Base-by-base conservation (phyloP, 2,888 invertebrate species). In the Pollenia labialis region DNA sequence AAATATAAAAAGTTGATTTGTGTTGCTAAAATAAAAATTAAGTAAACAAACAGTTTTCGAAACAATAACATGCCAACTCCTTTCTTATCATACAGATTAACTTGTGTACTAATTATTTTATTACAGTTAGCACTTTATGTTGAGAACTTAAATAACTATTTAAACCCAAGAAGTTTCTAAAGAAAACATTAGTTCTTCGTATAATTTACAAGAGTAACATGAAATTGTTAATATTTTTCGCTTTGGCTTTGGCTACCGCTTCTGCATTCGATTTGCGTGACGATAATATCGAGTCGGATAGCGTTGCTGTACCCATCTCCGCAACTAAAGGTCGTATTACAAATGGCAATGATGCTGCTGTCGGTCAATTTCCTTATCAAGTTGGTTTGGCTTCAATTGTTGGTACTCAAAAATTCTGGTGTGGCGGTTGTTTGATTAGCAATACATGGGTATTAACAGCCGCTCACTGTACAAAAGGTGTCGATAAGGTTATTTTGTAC, bases 341-440 rank as follows among this genome's bases (percentile, higher is more conserved):
- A 66, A 89, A 90, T 77, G 91, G 91, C 4, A 60, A 89, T 46
- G 58, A 76, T 2, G 90, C 91, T 0, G 1, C 42, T 0, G 56
- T 81, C 4, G 89, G 89, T 0, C 89, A 90, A 64, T 89, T 90
- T 8, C 90, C 91, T 1, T 91, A 91, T 46, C 92, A 92, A 84
- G 92, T 89, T 14, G 91, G 90, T 68, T 89, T 23, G 0, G 23
- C 8, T 64, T 7, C 85, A 18, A 89, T 90, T 8, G 87, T 89
- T 44, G 46, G 79, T 40, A 3, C 6, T 16, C 9, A 4, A 1
- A 4, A 64, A 6, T 85, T 87, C 3, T 91, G 90, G 90, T 92
- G 92, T 86, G 92, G 92, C 80, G 92, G 91, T 60, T 91, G 91
- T 48, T 81, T 92, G 74, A 90, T 92, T 76, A 87, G 87, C 7